Percentiles rank a stretch among this genome's conserved stretches.
Evolutionary conservation across 2,797 vertebrate genomes (phyloP).

Genomic region (Phataginus tetradactyla): DNA sequence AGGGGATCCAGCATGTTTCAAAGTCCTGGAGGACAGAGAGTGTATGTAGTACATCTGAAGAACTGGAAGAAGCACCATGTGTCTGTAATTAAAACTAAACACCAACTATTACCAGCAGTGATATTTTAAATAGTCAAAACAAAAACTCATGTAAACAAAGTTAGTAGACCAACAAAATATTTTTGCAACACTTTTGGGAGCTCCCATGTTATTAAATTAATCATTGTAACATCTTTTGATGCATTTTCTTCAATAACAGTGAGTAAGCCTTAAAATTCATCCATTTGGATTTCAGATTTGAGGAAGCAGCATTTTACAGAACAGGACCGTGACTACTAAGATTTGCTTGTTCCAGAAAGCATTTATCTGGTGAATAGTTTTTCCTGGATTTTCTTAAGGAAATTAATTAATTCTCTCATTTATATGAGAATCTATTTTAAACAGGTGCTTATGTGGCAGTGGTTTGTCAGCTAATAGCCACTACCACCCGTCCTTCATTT

Average conservation of each 20-base stretch:
- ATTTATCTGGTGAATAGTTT: neutral
- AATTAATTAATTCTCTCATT: neutral
- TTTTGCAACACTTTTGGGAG: neutral
- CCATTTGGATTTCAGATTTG: neutral
- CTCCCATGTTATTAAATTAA: neutral
- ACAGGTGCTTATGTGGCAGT: neutral
- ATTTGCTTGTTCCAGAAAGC: neutral
- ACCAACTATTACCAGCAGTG: neutral
- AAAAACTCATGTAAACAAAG: neutral
- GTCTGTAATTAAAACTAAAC: neutral
- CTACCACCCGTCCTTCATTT: neutral
- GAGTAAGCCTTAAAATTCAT: neutral
- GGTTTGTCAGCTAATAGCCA: neutral
- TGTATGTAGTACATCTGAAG: neutral
- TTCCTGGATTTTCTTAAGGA: neutral
- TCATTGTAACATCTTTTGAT: neutral
- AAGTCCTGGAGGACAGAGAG: neutral
- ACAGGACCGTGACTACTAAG: neutral
- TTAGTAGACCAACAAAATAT: neutral
- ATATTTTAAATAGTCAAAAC: neutral
- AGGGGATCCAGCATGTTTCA: neutral
- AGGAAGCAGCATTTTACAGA: slow-evolving; percentile 2
- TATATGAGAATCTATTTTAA: neutral
- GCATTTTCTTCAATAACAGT: neutral
- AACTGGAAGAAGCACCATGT: neutral